Percentiles rank a stretch among this genome's conserved stretches.
These are phyloP conservation scores for Pristionchus pacificus DNA, from an alignment of 1,140 invertebrate genomes.

Conservation along the genomic window DNA sequence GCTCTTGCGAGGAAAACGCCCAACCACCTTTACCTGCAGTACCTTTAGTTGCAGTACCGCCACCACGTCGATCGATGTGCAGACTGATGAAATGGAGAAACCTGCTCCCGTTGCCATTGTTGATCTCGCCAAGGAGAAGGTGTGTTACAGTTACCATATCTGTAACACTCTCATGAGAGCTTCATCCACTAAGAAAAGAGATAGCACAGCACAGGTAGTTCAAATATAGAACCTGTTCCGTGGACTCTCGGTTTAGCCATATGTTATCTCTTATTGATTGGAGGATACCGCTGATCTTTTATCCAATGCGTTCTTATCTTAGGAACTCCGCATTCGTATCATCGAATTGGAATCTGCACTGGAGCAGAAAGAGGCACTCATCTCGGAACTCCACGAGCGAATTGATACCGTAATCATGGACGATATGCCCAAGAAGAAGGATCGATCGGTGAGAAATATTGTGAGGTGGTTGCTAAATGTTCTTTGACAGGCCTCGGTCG, in stretches of 20 bases:
- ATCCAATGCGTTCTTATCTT: slow-evolving; percentile 4
- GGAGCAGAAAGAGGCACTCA: slow-evolving; percentile 27
- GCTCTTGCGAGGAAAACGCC: not conserved
- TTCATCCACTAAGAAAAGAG: no score
- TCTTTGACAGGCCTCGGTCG: slow-evolving; percentile 14
- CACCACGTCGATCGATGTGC: slow-evolving; percentile 23
- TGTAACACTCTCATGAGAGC: slow-evolving; percentile 13
- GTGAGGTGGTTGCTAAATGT: not conserved
- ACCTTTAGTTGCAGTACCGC: slow-evolving; percentile 28
- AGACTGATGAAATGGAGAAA: slow-evolving; percentile 31
- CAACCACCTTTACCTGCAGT: slow-evolving; percentile 9
- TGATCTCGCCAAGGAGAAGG: slow-evolving; percentile 24
- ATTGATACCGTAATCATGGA: slow-evolving; percentile 16
- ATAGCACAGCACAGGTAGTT: slow-evolving; percentile 4
- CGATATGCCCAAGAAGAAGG: slow-evolving; percentile 29
- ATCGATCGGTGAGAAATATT: slow-evolving; percentile 12
- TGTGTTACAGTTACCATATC: slow-evolving; percentile 4
- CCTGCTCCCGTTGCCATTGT: slow-evolving; percentile 29
- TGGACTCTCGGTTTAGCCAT: no score
- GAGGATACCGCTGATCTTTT: no score
- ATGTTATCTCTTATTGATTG: no score
- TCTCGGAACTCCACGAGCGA: slow-evolving; percentile 33
- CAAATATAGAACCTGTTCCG: slow-evolving; percentile 3
- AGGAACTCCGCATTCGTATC: slow-evolving; percentile 28
- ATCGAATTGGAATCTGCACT: slow-evolving; percentile 29